Percentiles rank a stretch among this genome's conserved stretches.
Conservation (phyloP, 2,113 vertebrate genomes). For the Cnemophilus loriae region DNA sequence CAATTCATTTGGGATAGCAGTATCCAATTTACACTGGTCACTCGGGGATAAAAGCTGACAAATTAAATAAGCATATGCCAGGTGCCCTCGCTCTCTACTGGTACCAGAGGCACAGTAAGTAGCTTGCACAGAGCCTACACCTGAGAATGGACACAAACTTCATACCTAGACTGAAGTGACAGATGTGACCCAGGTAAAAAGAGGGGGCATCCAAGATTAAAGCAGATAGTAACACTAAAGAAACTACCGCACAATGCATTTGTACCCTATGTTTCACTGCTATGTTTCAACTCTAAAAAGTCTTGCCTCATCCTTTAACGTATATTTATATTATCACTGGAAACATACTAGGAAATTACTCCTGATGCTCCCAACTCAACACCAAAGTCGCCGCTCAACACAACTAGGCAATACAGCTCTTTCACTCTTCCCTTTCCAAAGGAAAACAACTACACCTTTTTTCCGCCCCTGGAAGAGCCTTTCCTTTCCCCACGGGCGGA, state of each 20-base stretch:
- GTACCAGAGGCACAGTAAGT: accelerated
- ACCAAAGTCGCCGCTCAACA: not conserved
- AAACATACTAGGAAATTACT: not conserved
- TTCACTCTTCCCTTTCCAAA: not conserved
- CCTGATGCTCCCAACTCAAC: not conserved
- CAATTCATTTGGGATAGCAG: not conserved
- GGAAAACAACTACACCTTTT: not conserved
- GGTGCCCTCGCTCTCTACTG: not conserved
- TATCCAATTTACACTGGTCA: not conserved
- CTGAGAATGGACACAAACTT: accelerated
- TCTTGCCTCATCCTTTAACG: not conserved
- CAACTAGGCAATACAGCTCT: accelerated
- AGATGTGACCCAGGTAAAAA: accelerated
- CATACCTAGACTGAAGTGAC: not conserved
- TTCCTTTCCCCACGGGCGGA: not conserved
- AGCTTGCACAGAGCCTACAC: not conserved
- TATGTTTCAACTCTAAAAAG: not conserved
- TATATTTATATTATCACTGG: not conserved
- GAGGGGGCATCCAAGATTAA: accelerated
- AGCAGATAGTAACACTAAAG: not conserved
- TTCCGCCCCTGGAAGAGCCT: accelerated
- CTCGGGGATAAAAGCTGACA: not conserved
- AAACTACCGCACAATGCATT: not conserved
- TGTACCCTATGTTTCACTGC: not conserved
- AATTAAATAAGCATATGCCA: not conserved